Evolutionary conservation across 2,113 vertebrate genomes (phyloP).

Genomic region (Nothocercus nigrocapillus): DNA sequence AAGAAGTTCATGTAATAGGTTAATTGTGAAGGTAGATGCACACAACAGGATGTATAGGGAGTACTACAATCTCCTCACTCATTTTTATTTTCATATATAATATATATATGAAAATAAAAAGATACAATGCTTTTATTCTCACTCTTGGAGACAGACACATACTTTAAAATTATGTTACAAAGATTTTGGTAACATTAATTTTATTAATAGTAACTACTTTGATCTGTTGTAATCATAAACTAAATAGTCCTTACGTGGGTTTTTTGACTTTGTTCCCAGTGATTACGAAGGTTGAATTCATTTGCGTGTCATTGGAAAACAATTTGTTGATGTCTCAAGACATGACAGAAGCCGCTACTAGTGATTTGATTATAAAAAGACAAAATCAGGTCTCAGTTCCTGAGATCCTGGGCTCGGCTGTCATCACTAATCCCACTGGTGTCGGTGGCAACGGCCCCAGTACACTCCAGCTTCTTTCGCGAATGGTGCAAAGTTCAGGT

Average conservation of each 20-base stretch:
- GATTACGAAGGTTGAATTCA: not conserved
- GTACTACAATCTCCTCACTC: not conserved
- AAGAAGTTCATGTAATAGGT: not conserved
- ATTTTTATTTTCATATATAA: constrained; percentile 27
- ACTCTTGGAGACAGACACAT: not conserved
- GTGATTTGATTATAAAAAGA: not conserved
- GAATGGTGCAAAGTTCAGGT: not conserved
- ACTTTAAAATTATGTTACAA: not conserved
- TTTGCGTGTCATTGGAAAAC: constrained; percentile 50
- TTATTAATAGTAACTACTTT: not conserved
- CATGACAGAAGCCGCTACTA: not conserved
- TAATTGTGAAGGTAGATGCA: not conserved
- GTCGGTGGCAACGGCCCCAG: not conserved
- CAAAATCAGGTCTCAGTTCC: not conserved
- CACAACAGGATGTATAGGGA: not conserved
- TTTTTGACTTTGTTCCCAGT: not conserved
- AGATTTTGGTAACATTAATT: not conserved
- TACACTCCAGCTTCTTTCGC: not conserved
- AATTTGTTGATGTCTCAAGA: not conserved
- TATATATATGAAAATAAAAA: constrained; percentile 11
- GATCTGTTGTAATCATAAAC: not conserved
- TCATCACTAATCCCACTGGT: not conserved
- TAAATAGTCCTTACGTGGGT: not conserved
- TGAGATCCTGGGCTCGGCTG: not conserved
- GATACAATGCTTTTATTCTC: not conserved